Percentiles rank a stretch among this genome's conserved stretches.
Evolutionary conservation across 2,797 vertebrate species (phyloP).

Genomic region (Tadarida brasiliensis): DNA sequence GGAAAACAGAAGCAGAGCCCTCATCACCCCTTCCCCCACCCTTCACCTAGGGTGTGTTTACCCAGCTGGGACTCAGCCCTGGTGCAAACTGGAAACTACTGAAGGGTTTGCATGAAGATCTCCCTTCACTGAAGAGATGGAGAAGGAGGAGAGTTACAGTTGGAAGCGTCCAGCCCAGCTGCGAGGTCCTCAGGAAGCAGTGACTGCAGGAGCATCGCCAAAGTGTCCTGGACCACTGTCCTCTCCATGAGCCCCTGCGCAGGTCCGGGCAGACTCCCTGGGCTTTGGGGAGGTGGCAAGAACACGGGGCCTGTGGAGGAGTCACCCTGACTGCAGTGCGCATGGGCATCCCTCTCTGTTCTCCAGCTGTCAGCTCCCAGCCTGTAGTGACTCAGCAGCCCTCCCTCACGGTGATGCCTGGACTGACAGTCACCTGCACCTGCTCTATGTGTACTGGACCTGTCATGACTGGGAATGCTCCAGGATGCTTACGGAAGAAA

Average conservation of each 20-base stretch:
- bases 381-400: background rate
- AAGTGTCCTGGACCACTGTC: background rate
- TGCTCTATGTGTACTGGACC: background rate
- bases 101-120: background rate
- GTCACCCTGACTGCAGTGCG: background rate
- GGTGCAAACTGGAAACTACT: background rate
- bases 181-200: background rate
- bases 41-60: background rate
- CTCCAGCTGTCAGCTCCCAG: background rate
- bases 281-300: background rate
- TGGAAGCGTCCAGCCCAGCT: background rate
- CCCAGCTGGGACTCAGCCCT: background rate
- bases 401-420: background rate
- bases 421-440: too few relatives aligned
- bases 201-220: background rate
- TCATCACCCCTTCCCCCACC: background rate
- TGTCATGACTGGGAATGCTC: background rate
- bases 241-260: background rate
- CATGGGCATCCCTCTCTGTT: background rate
- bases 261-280: background rate
- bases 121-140: background rate
- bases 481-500: background rate
- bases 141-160: background rate
- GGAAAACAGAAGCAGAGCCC: background rate
- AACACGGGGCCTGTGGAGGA: background rate